Percentiles rank a stretch among this genome's conserved stretches.
These are phyloP conservation scores for Chroicocephalus ridibundus DNA, from an alignment of 2,113 vertebrate genomes.

Conservation along the genomic window DNA sequence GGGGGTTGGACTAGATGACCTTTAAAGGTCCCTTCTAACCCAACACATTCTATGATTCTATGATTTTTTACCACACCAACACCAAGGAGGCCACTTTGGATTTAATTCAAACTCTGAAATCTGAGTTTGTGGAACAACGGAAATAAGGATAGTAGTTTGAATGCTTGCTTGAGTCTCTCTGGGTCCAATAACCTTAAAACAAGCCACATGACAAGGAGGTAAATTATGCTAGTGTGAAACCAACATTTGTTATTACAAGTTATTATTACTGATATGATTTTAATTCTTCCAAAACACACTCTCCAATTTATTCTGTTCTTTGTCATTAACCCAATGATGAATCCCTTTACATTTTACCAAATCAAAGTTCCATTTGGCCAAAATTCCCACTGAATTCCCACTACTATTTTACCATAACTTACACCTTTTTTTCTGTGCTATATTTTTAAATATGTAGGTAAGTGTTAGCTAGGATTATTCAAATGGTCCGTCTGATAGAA, in stretches of 20 bases:
- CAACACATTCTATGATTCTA: too few relatives aligned
- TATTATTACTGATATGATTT: neutral
- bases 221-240: neutral
- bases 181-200: neutral
- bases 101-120: neutral
- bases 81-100: neutral
- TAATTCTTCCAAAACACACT: neutral
- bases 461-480: neutral
- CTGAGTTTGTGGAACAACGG: neutral
- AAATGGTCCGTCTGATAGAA: neutral
- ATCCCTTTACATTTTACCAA: neutral
- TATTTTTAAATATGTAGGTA: neutral
- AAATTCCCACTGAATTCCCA: neutral
- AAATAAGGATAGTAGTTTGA: neutral
- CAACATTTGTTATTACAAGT: neutral
- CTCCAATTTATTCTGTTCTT: neutral
- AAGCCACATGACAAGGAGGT: neutral
- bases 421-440: neutral
- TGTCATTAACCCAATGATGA: neutral
- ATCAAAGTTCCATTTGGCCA: neutral
- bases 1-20: too few relatives aligned
- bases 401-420: neutral
- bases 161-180: neutral
- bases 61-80: neutral
- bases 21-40: too few relatives aligned